Conservation (phyloP, 2,888 invertebrate species). For the Lampropteryx suffumata region DNA sequence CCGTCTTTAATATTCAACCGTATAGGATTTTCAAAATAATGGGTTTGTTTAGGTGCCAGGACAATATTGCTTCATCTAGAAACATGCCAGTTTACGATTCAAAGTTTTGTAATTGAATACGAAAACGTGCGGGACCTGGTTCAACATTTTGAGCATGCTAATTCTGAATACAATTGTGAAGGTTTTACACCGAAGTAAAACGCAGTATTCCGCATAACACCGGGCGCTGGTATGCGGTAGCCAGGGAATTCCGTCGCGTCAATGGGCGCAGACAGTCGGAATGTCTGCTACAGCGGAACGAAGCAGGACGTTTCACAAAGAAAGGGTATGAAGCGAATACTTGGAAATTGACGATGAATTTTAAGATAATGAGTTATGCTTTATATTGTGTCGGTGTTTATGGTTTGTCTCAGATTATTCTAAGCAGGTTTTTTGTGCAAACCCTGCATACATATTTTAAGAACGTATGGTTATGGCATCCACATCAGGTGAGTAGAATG, state of each 20-base stretch:
- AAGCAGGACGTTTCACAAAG: slow-evolving; percentile 16
- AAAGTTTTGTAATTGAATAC: too few relatives aligned
- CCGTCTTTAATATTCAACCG: slow-evolving; percentile 42
- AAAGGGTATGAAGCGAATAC: slow-evolving; percentile 9
- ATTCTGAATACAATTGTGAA: background rate
- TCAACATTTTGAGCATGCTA: slow-evolving; percentile 6
- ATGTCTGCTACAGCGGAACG: slow-evolving; percentile 35
- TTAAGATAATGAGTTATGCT: background rate
- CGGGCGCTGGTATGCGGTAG: slow-evolving; percentile 37
- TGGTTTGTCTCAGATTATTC: too few relatives aligned
- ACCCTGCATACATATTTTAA: too few relatives aligned
- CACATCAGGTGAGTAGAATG: too few relatives aligned
- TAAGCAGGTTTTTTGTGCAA: too few relatives aligned
- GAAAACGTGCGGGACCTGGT: background rate
- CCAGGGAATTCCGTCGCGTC: slow-evolving; percentile 42
- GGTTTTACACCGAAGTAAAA: slow-evolving; percentile 3
- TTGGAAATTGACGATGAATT: slow-evolving; percentile 8
- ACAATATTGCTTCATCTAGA: background rate
- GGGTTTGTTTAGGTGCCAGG: slow-evolving; percentile 15
- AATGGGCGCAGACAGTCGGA: slow-evolving; percentile 47
- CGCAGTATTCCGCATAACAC: slow-evolving; percentile 14
- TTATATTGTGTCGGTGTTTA: too few relatives aligned
- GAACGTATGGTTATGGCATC: too few relatives aligned
- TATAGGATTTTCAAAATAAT: slow-evolving; percentile 34
- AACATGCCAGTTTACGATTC: background rate